phyloP scores from a whole-genome alignment of 2,888 invertebrate genomes.

The Phrixothrix hirtus region DNA sequence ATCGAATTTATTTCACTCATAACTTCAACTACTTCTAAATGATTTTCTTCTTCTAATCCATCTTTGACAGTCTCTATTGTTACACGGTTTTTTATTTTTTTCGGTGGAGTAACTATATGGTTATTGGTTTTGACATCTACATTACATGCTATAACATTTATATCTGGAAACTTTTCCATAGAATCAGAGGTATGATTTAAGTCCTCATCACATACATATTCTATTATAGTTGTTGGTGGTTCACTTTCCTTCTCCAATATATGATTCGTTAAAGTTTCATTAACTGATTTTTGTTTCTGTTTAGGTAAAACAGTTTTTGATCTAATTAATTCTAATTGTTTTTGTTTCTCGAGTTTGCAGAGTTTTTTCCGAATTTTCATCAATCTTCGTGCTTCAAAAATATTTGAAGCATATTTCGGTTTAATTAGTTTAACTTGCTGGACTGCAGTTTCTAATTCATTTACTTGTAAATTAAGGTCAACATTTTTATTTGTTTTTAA shows the following conservation, averaged over 20 bases:
- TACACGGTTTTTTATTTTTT: no score
- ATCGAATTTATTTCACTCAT: constrained; percentile 12
- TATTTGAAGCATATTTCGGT: constrained; percentile 70
- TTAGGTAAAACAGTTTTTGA: neutral
- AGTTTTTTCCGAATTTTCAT: constrained; percentile 70
- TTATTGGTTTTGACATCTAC: no score
- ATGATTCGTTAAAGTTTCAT: neutral
- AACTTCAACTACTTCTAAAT: constrained; percentile 1
- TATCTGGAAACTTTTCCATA: no score
- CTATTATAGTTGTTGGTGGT: no score
- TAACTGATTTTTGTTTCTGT: neutral
- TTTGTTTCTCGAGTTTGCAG: constrained; percentile 63
- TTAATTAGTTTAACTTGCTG: constrained; percentile 59
- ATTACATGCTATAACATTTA: no score
- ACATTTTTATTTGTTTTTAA: neutral
- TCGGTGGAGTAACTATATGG: no score
- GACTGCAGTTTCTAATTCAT: constrained; percentile 13
- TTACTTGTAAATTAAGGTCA: constrained; percentile 1
- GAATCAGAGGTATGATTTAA: no score
- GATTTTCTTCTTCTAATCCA: constrained; percentile 10
- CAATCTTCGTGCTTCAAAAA: constrained; percentile 67
- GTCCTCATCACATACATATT: no score
- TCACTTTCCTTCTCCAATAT: neutral
- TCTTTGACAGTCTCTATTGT: constrained; percentile 3
- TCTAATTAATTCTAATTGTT: constrained; percentile 33